Percentiles rank a stretch among this genome's conserved stretches.
Evolutionary conservation across 2,797 vertebrate genomes (phyloP).

Genomic region (Etheostoma nigrum): DNA sequence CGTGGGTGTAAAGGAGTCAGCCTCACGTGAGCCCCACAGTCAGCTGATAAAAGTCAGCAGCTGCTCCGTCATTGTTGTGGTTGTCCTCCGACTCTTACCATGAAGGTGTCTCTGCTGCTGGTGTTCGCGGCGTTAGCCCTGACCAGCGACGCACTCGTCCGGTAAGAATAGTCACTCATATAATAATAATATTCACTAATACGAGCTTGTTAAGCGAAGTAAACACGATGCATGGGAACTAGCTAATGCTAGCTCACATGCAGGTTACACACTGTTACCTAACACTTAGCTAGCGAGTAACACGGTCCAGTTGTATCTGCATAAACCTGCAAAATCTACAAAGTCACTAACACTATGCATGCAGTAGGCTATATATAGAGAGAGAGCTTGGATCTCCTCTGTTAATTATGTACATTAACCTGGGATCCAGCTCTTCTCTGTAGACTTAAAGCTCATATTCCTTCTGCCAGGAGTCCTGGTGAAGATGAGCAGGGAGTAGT

Average conservation of each 20-base stretch:
- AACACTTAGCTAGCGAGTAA: not conserved
- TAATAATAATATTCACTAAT: no score
- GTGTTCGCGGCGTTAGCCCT: conserved; percentile 69
- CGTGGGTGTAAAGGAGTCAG: accelerated
- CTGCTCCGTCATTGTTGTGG: conserved; percentile 55
- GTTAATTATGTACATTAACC: no score
- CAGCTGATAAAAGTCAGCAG: conserved; percentile 65
- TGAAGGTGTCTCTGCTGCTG: conserved; percentile 61
- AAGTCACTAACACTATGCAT: no score
- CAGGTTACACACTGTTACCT: not conserved
- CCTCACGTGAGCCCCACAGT: conserved; percentile 56
- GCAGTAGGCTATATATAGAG: not conserved
- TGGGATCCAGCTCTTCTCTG: no score
- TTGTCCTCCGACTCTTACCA: not conserved
- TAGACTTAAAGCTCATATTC: no score
- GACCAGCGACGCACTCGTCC: conserved; percentile 73
- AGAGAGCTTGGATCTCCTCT: no score
- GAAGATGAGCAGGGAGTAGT: no score
- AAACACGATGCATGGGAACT: not conserved
- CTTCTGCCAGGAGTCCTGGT: no score
- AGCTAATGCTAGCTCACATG: not conserved
- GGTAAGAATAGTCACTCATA: conserved; percentile 71
- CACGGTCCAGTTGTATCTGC: accelerated
- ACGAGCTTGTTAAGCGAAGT: accelerated
- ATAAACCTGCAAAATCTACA: not conserved